Base-by-base conservation (phyloP, 2,113 vertebrate genomes). In the Zosterops hypoxanthus region DNA sequence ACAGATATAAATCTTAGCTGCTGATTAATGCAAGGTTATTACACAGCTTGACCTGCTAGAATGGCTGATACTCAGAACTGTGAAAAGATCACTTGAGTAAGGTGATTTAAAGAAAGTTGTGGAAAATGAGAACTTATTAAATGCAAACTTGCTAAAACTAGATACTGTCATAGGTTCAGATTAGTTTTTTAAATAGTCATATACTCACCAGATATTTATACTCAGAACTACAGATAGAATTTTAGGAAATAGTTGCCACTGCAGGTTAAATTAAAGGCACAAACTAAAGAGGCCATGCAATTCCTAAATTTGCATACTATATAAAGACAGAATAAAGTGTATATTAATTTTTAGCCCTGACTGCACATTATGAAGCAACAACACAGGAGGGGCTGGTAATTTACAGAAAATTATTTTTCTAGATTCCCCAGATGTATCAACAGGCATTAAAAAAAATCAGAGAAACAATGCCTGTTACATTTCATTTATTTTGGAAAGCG, bases 11-110 rank as follows among this genome's bases (percentile, higher is more conserved):
- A 98, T 97, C 96, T 96, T 60, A 97, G 97, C 92, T 98, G 97
- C 97, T 98, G 98, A 98, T 98, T 98, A 98, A 98, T 94, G 42
- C 95, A 98, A 98, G 98, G 97, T 97, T 96, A 97, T 97, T 95
- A 93, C 92, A 97, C 94, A 97, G 95, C 84, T 94, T 91, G 92
- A 93, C 81, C 93, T 94, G 68, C 60, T 90, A 88, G 90, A 98
- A 98, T 79, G 97, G 97, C 60, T 92, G 98, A 98, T 94, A 96
- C 92, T 96, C 86, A 96, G 96, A 91, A 97, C 79, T 98, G 92
- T 96, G 97, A 98, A 98, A 95, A 96, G 96, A 98, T 97, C 95
- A 94, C 87, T 97, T 97, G 88, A 97, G 93, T 94, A 98, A 98
- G 98, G 94, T 88, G 89, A 94, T 97, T 97, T 80, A 97, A 97